These are phyloP conservation scores for Pecten maximus DNA, from an alignment of 2,888 invertebrate species.

Conservation along the genomic window DNA sequence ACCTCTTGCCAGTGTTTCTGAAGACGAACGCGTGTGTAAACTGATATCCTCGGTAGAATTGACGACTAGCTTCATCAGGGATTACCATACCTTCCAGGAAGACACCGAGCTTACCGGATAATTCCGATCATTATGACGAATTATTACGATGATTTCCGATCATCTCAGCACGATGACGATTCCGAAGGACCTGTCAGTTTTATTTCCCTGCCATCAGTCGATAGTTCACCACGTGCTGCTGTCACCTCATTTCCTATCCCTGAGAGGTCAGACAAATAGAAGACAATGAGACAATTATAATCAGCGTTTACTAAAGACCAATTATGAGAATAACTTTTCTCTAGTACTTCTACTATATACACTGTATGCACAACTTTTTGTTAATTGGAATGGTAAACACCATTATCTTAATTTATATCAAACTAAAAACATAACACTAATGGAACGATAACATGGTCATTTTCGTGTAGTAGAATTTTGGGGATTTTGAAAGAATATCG, in stretches of 20 bases:
- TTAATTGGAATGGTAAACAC: too few relatives aligned
- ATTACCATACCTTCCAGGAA: background rate
- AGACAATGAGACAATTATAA: background rate
- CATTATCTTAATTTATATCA: too few relatives aligned
- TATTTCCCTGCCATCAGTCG: background rate
- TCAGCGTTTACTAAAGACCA: background rate
- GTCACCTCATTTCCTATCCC: background rate
- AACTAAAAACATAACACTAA: too few relatives aligned
- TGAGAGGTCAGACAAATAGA: background rate
- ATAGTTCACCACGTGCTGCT: background rate
- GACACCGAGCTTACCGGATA: constrained; percentile 5
- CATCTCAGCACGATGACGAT: background rate
- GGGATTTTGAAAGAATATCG: too few relatives aligned
- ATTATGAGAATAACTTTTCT: background rate
- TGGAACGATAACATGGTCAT: too few relatives aligned
- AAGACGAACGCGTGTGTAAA: background rate
- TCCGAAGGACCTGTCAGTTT: background rate
- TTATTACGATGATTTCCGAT: background rate
- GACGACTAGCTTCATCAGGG: background rate
- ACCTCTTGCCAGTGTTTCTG: too few relatives aligned
- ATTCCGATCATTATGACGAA: background rate
- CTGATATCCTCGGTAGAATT: background rate
- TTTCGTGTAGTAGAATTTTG: too few relatives aligned
- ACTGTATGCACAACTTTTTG: too few relatives aligned
- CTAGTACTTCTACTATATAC: too few relatives aligned